These are phyloP conservation scores for Xestia c-nigrum DNA, from an alignment of 2,888 invertebrate genomes.

Conservation along the genomic window DNA sequence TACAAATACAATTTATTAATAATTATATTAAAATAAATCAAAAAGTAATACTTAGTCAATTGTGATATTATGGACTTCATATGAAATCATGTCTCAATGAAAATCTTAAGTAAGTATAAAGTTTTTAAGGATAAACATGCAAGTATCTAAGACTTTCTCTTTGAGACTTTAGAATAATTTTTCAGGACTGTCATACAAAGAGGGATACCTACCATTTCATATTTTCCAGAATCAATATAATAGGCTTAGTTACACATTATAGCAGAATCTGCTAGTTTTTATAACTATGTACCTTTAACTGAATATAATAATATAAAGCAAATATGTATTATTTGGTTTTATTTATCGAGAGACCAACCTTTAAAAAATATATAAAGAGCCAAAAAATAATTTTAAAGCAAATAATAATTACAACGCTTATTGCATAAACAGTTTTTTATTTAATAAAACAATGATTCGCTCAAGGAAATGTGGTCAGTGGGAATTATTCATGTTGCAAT, in stretches of 20 bases:
- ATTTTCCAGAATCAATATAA: background rate
- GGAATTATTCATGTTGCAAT: slow-evolving; percentile 55
- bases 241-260: background rate
- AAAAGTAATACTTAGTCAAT: background rate
- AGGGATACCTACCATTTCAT: background rate
- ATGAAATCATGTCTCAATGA: background rate
- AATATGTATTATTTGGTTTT: background rate
- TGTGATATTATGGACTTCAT: background rate
- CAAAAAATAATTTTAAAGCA: background rate
- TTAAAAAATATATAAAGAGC: background rate
- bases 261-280: background rate
- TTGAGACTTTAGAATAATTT: background rate
- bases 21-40: slow-evolving; percentile 2
- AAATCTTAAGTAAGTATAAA: background rate
- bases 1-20: slow-evolving; percentile 66
- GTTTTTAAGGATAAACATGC: background rate
- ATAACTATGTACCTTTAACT: background rate
- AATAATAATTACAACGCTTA: slow-evolving; percentile 41
- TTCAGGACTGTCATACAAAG: background rate
- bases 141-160: background rate
- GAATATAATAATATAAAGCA: background rate
- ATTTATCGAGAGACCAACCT: background rate
- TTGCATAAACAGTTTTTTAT: slow-evolving; percentile 41
- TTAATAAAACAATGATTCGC: slow-evolving; percentile 25
- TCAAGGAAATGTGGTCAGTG: slow-evolving; percentile 61